Evolutionary conservation across 2,888 invertebrate species (phyloP).

Genomic region (Brachycybe producta): DNA sequence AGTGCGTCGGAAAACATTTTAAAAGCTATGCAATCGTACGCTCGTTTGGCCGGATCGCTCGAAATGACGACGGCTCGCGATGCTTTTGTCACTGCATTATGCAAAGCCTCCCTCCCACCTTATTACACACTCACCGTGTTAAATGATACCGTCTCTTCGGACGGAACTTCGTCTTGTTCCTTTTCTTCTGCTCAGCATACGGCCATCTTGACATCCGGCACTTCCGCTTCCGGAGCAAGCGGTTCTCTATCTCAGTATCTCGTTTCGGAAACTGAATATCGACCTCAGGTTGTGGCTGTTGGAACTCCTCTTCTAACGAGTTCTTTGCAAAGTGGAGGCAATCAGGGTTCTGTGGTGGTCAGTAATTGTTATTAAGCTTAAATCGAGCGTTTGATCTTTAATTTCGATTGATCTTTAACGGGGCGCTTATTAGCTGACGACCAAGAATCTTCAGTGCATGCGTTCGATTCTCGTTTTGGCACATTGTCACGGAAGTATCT

Average conservation of each 20-base stretch:
- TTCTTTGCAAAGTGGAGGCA: constrained; percentile 57
- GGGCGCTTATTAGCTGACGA: constrained; percentile 50
- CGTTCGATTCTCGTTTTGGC: constrained; percentile 76
- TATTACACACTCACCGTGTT: constrained; percentile 85
- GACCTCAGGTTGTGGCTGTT: constrained; percentile 92
- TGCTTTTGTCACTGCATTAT: constrained; percentile 86
- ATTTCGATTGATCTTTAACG: not conserved
- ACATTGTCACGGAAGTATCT: constrained; percentile 77
- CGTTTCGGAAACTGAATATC: constrained; percentile 59
- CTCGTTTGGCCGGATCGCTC: constrained; percentile 75
- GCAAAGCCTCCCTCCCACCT: constrained; percentile 90
- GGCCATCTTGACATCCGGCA: constrained; percentile 13
- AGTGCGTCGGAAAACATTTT: constrained; percentile 78
- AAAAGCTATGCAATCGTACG: constrained; percentile 78
- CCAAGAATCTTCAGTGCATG: constrained; percentile 95
- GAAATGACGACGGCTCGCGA: constrained; percentile 66
- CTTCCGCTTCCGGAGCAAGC: constrained; percentile 3
- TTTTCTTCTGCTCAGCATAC: constrained; percentile 14
- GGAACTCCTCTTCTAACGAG: constrained; percentile 86
- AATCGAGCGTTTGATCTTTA: not conserved
- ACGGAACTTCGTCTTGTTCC: constrained; percentile 6
- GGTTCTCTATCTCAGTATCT: constrained; percentile 26
- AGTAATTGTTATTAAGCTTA: constrained; percentile 7
- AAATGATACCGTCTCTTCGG: constrained; percentile 30
- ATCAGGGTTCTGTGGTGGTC: constrained; percentile 79